Percentiles rank a stretch among this genome's conserved stretches.
Conservation (phyloP, 2,797 vertebrate genomes). For the Octomys mimax region DNA sequence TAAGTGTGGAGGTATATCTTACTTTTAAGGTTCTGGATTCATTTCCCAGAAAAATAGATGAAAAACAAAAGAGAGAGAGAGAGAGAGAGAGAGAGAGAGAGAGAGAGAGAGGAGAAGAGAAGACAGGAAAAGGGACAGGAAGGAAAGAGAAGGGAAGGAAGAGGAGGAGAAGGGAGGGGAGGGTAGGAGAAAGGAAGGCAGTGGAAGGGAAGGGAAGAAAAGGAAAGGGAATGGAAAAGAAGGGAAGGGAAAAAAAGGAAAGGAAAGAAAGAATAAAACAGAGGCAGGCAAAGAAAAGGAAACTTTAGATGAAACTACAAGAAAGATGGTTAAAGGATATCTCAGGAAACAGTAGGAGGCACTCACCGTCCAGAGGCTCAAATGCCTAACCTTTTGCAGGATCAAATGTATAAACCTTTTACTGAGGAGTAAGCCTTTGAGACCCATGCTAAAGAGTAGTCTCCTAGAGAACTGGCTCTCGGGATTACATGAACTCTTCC, state of each 20-base stretch:
- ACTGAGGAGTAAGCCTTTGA: not conserved
- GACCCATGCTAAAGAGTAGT: not conserved
- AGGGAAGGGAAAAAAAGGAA: not conserved
- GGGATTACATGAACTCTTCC: not conserved
- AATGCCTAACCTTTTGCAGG: not conserved
- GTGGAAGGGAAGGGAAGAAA: accelerated
- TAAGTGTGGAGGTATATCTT: not conserved
- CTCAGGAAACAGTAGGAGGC: not conserved
- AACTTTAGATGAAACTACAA: not conserved
- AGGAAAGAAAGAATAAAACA: not conserved
- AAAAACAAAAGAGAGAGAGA: not conserved
- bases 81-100: too few species aligned
- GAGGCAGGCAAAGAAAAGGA: not conserved
- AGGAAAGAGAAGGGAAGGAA: too few species aligned
- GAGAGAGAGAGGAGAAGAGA: too few species aligned
- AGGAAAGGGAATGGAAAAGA: accelerated
- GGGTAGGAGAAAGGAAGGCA: too few species aligned
- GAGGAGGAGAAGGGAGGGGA: accelerated
- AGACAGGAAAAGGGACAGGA: too few species aligned
- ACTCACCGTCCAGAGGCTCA: not conserved
- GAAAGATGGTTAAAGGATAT: not conserved
- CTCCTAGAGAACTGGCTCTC: not conserved
- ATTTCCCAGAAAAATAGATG: not conserved
- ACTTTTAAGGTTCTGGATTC: not conserved
- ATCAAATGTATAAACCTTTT: not conserved